Base-by-base conservation (phyloP, 1,140 invertebrate species). In the Teleogryllus occipitalis region DNA sequence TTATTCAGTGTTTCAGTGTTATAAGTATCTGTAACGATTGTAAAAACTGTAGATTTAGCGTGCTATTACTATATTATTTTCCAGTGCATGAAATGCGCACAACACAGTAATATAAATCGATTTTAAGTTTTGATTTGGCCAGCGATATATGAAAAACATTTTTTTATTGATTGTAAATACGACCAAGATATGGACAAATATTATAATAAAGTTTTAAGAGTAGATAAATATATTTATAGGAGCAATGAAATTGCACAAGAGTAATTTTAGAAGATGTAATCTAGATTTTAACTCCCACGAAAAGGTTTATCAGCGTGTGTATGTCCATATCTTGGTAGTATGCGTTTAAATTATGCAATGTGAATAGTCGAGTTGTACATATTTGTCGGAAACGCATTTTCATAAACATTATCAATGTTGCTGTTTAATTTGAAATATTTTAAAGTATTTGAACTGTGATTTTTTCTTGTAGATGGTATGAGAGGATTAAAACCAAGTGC, bases 1-100 rank as follows among this genome's bases (percentile, higher is more conserved):
- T 65, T 14, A 65, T 14, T 65, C 10, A 65, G 54, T 65, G 54
- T 65, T 65, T 65, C 54, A 65, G 54, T 65, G 54, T 65, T 65
- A 65, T 65, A 10, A 65, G 18, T 65, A 65, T 14, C 54, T 18
- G 18, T 65, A 65, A 65, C 10, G 54, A 65, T 65, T 65, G 54
- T 65, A 65, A 65, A 14, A 14, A 65, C 18, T 65, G 54, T 65
- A 65, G 54, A 65, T 65, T 65, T 65, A 65, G 54, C 18, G 54
- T 65, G 54, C 54, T 65, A 65, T 14, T 65, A 65, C 10, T 65
- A 65, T 65, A 18, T 65, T 65, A 65, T 65, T 65, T 65, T 65
- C 54, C 54, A 65, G 54, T 65, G 54, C 54, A 65, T 65, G 54
- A 65, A 65, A 65, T 65, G 54, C 54, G 54, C 54, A 65, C 54